Base-by-base conservation (phyloP, 53 echinoderm and acorn worm genomes). In the Holothuria leucospilota region DNA sequence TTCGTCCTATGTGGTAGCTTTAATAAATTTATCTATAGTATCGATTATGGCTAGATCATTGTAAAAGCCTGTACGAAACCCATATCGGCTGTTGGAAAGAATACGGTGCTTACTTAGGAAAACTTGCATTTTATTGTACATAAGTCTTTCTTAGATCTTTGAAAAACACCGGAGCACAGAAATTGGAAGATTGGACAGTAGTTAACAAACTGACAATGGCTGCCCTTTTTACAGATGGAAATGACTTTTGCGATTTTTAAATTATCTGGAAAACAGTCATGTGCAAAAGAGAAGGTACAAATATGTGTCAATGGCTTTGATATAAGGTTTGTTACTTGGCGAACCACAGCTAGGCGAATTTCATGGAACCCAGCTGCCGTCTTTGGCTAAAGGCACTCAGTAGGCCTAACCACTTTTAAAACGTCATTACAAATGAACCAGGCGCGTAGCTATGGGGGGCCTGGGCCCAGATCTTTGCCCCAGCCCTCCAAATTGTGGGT, bases 381-480 rank as follows among this genome's bases (percentile, higher is more conserved):
- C 7, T 69, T 69, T 11, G 29, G 69, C 39, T 69, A 5, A 8
- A 69, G 30, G 39, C 69, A 29, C 7, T 69, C 69, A 11, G 18
- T 69, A 34, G 29, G n/a, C n/a, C n/a, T n/a, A n/a, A n/a, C 69
- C 69, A 69, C 69, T 69, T 68, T 29, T 8, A 69, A 16, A 68
- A 29, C 11, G 69, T 27, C 29, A 29, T 29, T 69, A 39, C 7
- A 34, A 29, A n/a, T n/a, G n/a, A n/a, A n/a, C n/a, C n/a, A n/a
- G n/a, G n/a, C n/a, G n/a, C n/a, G n/a, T n/a, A n/a, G n/a, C n/a
- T n/a, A n/a, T n/a, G n/a, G n/a, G n/a, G n/a, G n/a, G n/a, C n/a
- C n/a, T n/a, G n/a, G n/a, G n/a, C n/a, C n/a, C n/a, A n/a, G n/a
- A n/a, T n/a, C n/a, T n/a, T n/a, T n/a, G n/a, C n/a, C n/a, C n/a